Percentiles rank a stretch among this genome's conserved stretches.
Evolutionary conservation across 2,888 invertebrate genomes (phyloP).

Genomic region (Harpagoxenus sublaevis): DNA sequence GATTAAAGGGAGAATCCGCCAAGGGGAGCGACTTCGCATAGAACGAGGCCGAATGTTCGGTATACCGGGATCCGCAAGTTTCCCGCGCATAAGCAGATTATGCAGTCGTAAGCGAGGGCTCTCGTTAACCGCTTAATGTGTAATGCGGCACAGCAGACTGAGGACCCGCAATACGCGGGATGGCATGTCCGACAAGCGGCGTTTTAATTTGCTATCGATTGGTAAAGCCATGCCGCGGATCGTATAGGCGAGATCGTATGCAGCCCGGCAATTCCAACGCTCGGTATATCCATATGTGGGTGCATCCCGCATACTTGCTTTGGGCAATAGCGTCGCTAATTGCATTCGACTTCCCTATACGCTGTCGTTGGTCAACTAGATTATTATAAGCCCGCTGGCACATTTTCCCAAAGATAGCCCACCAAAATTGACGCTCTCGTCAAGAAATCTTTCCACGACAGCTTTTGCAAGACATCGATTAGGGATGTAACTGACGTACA

Average conservation of each 20-base stretch:
- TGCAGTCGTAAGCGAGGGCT: slow-evolving; percentile 38
- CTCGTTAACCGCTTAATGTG: slow-evolving; percentile 39
- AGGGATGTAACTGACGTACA: neutral
- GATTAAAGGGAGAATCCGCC: slow-evolving; percentile 17
- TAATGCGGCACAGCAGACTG: slow-evolving; percentile 18
- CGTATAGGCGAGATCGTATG: slow-evolving; percentile 10
- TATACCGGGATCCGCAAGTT: slow-evolving; percentile 2
- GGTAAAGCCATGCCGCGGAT: slow-evolving; percentile 38
- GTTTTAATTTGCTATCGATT: slow-evolving; percentile 71
- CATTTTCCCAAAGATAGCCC: neutral
- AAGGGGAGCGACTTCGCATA: neutral
- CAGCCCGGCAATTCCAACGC: neutral
- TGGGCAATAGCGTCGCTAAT: slow-evolving; percentile 60
- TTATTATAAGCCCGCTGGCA: slow-evolving; percentile 9
- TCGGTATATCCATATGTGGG: neutral
- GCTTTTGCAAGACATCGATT: neutral
- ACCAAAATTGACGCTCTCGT: neutral
- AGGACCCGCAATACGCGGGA: slow-evolving; percentile 38
- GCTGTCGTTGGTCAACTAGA: slow-evolving; percentile 17
- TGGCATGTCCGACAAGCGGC: slow-evolving; percentile 64
- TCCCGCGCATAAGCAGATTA: slow-evolving; percentile 48
- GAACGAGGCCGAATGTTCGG: neutral
- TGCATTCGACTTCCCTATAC: slow-evolving; percentile 45
- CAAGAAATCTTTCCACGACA: neutral
- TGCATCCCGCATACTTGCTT: slow-evolving; percentile 66